These are phyloP conservation scores for Euthynnus affinis DNA, from an alignment of 2,797 vertebrate genomes.

Conservation along the genomic window DNA sequence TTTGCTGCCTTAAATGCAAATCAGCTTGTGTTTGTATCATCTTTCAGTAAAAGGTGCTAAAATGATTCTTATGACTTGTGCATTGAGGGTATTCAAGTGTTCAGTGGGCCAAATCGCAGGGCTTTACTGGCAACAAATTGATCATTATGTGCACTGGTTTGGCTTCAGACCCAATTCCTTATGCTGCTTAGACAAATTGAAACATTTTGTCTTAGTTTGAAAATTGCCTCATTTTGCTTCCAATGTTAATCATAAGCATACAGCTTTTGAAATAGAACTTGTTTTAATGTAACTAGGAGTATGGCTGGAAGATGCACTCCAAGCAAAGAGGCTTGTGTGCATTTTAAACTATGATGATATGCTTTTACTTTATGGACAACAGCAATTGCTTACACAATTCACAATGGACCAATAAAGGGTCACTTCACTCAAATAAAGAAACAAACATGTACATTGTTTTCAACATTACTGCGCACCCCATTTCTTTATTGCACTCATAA, in stretches of 20 bases:
- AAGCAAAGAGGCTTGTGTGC: not conserved
- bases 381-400: not conserved
- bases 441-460: not conserved
- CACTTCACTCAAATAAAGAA: not conserved
- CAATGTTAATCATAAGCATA: not conserved
- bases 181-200: slow-evolving; percentile 1
- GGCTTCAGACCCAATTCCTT: slow-evolving; percentile 18
- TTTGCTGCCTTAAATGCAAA: slow-evolving; percentile 64
- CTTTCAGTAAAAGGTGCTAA: slow-evolving; percentile 24
- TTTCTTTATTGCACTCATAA: not conserved
- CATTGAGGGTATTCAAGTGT: slow-evolving; percentile 32
- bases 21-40: slow-evolving; percentile 41
- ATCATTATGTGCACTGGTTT: slow-evolving; percentile 44
- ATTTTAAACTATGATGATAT: not conserved
- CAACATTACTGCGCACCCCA: no score
- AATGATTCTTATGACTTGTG: slow-evolving; percentile 29
- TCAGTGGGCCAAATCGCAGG: slow-evolving; percentile 32
- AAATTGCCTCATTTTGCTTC: slow-evolving; percentile 3
- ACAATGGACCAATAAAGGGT: not conserved
- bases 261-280: not conserved
- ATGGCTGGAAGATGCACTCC: not conserved
- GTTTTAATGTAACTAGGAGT: not conserved
- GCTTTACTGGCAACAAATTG: slow-evolving; percentile 46
- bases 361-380: not conserved
- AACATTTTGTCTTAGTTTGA: not conserved